phyloP scores from a whole-genome alignment of 2,113 vertebrate species.

The Perognathus longimembris region DNA sequence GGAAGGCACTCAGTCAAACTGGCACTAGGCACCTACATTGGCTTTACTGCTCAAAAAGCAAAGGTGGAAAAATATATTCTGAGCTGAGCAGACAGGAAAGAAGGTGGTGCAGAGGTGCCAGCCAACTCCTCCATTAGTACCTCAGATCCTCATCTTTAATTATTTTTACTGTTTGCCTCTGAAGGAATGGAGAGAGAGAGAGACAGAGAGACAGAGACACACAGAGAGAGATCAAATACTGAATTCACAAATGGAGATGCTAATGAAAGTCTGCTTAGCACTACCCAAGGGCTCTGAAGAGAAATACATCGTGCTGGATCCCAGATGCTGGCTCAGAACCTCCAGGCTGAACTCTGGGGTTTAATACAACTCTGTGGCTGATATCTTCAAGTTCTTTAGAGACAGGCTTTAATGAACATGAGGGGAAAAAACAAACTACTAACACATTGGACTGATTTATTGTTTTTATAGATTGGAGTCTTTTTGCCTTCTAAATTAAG shows the following conservation, averaged over 20 bases:
- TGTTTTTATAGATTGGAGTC: neutral
- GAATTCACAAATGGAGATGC: conserved; percentile 16
- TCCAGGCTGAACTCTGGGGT: neutral
- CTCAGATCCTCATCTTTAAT: neutral
- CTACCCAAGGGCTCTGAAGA: neutral
- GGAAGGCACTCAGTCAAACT: neutral
- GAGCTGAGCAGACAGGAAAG: neutral
- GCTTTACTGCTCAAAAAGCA: conserved; percentile 1
- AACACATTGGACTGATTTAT: neutral
- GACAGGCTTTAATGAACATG: neutral
- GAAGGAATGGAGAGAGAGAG: conserved; percentile 18
- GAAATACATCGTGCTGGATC: neutral
- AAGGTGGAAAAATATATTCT: neutral
- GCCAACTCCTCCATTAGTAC: neutral
- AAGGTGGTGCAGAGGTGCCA: neutral
- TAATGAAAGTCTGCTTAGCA: neutral
- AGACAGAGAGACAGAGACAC: neutral
- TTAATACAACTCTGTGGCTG: neutral
- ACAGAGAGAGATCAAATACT: neutral
- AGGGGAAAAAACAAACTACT: neutral
- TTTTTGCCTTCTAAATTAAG: conserved; percentile 19
- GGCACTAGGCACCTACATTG: neutral
- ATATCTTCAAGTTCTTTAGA: neutral
- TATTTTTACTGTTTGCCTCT: neutral
- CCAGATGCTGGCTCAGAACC: neutral